A percentile compares a stretch with the other conserved stretches of the same genome.
phyloP scores from a whole-genome alignment of 64 coral and sea anemone species.

The Porites lutea region DNA sequence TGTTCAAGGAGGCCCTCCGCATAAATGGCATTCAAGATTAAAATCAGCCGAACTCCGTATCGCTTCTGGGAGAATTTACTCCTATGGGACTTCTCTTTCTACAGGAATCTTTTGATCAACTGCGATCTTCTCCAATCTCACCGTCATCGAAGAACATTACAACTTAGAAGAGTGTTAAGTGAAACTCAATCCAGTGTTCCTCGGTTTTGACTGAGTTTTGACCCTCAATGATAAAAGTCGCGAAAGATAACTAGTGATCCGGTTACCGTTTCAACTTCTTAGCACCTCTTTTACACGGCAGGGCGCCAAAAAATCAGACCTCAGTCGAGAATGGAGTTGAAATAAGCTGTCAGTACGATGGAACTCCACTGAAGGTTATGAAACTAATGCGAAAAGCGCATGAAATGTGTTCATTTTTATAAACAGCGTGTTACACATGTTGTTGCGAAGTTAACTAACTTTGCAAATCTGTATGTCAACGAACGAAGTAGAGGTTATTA shows the following conservation, averaged over 20 bases:
- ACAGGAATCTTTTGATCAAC: neutral
- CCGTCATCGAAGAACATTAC: neutral
- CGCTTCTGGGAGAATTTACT: neutral
- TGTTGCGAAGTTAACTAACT: neutral
- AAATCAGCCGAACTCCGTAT: neutral
- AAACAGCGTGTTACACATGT: slow-evolving; percentile 2
- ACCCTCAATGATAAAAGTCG: slow-evolving; percentile 3
- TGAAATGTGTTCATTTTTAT: neutral
- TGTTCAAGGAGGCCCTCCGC: neutral
- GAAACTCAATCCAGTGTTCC: slow-evolving; percentile 19
- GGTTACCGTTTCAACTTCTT: slow-evolving; percentile 39
- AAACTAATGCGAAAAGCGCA: neutral
- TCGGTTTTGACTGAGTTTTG: neutral
- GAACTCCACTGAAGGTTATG: neutral
- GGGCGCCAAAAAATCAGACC: neutral
- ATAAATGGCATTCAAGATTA: slow-evolving; percentile 36
- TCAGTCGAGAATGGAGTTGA: neutral
- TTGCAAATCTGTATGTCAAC: neutral
- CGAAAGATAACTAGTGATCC: slow-evolving; percentile 33
- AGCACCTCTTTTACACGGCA: slow-evolving; percentile 32
- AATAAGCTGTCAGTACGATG: slow-evolving; percentile 11
- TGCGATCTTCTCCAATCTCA: neutral
- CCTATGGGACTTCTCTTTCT: neutral
- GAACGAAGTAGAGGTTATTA: neutral
- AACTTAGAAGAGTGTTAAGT: slow-evolving; percentile 4